Evolutionary conservation across 92 coral and sea anemone species (phyloP).

Genomic region (Pocillopora grandis): DNA sequence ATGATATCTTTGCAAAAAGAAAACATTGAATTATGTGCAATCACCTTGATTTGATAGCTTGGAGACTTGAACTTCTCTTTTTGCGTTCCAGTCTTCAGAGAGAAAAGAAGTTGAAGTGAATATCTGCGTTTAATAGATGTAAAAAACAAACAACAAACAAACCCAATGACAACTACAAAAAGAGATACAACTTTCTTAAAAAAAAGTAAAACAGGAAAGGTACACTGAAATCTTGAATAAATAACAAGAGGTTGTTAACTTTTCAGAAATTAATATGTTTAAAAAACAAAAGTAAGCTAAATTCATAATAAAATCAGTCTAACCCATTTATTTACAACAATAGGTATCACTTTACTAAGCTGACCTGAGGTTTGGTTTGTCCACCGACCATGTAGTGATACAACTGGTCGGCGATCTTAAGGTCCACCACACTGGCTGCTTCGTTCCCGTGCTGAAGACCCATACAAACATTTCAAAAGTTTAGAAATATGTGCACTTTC

Average conservation of each 20-base stretch:
- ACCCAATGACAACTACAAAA: too few species aligned
- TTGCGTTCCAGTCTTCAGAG: slow-evolving; percentile 88
- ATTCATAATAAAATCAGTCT: too few species aligned
- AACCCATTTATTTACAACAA: too few species aligned
- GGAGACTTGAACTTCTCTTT: slow-evolving; percentile 97
- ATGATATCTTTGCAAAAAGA: neutral
- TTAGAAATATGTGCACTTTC: neutral
- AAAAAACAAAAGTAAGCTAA: too few species aligned
- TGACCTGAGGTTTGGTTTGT: slow-evolving; percentile 96
- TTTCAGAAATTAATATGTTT: too few species aligned
- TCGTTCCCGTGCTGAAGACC: slow-evolving; percentile 84
- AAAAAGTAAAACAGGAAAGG: too few species aligned
- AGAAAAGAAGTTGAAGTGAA: neutral
- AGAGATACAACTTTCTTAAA: too few species aligned
- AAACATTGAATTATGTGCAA: neutral
- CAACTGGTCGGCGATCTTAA: slow-evolving; percentile 93
- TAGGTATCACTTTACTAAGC: neutral
- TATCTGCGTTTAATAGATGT: neutral
- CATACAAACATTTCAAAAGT: neutral
- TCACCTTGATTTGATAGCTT: slow-evolving; percentile 94
- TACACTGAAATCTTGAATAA: too few species aligned
- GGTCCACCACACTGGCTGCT: slow-evolving; percentile 79
- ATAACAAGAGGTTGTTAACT: too few species aligned
- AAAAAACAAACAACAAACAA: neutral
- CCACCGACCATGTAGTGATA: slow-evolving; percentile 98